phyloP scores from a whole-genome alignment of 2,797 vertebrate genomes.

The Discoglossus pictus region DNA sequence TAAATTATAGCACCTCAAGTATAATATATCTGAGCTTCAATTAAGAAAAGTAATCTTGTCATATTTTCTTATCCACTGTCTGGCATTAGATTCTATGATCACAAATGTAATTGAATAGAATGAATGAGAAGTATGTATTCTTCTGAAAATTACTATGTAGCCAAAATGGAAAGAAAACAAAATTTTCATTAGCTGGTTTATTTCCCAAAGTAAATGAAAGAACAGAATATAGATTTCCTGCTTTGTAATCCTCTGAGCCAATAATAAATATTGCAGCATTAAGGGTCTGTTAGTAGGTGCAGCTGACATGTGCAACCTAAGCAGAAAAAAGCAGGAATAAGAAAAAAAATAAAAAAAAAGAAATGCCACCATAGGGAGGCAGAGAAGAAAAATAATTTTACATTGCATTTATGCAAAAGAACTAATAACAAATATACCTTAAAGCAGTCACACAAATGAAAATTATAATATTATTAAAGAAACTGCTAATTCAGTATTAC shows the following conservation, averaged over 20 bases:
- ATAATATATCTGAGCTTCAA: too few species aligned
- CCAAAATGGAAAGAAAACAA: background rate
- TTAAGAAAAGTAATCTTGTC: too few species aligned
- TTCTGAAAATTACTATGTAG: too few species aligned
- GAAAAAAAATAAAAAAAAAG: background rate
- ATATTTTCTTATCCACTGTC: too few species aligned
- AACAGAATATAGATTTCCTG: constrained; percentile 16
- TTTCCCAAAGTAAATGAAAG: background rate
- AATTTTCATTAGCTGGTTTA: background rate
- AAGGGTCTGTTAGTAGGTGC: constrained; percentile 32
- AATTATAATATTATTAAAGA: constrained; percentile 11
- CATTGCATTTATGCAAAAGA: constrained; percentile 24
- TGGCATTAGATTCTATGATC: too few species aligned
- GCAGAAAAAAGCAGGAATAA: constrained; percentile 23
- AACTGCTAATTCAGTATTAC: constrained; percentile 30
- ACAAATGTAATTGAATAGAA: too few species aligned
- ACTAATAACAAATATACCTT: constrained; percentile 31
- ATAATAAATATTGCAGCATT: constrained; percentile 46
- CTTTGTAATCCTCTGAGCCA: constrained; percentile 11
- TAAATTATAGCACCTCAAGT: too few species aligned
- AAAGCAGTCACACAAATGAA: constrained; percentile 35
- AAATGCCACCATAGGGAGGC: constrained; percentile 2
- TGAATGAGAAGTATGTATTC: too few species aligned
- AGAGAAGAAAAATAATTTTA: background rate
- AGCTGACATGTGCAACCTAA: constrained; percentile 2